Conservation (phyloP, 2,888 invertebrate species). For the Galerucella nymphaeae region DNA sequence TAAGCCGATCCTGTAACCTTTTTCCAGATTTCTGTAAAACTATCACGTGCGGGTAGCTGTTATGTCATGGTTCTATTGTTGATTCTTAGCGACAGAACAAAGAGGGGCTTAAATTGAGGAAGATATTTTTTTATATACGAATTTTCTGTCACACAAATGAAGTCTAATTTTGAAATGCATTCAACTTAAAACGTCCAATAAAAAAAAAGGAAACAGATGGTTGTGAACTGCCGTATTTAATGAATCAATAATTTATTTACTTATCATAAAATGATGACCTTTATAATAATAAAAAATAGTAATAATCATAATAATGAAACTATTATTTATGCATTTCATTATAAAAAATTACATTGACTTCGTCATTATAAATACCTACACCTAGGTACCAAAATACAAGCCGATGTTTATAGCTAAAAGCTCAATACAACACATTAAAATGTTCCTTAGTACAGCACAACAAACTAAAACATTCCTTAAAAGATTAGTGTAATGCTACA, state of each 20-base stretch:
- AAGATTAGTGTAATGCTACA: too few species aligned
- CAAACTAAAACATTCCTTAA: too few species aligned
- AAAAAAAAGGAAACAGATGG: neutral
- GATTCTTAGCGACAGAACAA: conserved; percentile 40
- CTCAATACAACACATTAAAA: too few species aligned
- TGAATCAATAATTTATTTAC: neutral
- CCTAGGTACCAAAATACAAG: too few species aligned
- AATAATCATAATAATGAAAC: too few species aligned
- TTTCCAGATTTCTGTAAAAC: conserved; percentile 58
- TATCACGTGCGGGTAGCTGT: conserved; percentile 51
- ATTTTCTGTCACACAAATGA: neutral
- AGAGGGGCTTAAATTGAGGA: conserved; percentile 14
- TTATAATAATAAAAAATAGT: too few species aligned
- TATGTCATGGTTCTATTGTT: conserved; percentile 51
- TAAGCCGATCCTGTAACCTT: conserved; percentile 25
- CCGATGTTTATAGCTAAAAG: too few species aligned
- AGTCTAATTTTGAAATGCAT: conserved; percentile 7
- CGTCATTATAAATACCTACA: too few species aligned
- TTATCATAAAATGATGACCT: neutral
- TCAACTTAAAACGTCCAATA: conserved; percentile 1
- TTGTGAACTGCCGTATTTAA: neutral
- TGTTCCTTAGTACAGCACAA: too few species aligned
- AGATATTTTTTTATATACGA: conserved; percentile 2
- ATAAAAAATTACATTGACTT: too few species aligned
- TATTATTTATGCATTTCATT: too few species aligned